phyloP scores from a whole-genome alignment of 2,797 vertebrate species.

The Tachyglossus aculeatus region DNA sequence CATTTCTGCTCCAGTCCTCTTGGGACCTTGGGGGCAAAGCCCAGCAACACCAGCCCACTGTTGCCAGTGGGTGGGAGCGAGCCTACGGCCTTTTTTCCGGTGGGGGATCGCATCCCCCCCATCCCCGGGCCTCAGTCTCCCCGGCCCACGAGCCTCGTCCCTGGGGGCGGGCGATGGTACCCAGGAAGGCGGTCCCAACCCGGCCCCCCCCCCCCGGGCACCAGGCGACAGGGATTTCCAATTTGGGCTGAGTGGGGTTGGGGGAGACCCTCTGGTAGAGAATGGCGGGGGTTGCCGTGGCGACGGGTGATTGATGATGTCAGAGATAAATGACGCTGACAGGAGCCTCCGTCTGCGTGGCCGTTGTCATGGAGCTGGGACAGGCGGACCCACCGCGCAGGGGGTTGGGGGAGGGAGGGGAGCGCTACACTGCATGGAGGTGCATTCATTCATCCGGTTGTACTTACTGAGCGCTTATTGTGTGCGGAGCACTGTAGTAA shows the following conservation, averaged over 20 bases:
- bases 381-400: not conserved
- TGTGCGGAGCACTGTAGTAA: no score
- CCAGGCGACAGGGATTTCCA: conserved; percentile 19
- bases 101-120: no score
- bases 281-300: conserved; percentile 67
- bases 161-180: not conserved
- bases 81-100: no score
- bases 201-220: rapidly evolving
- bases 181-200: not conserved
- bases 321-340: conserved; percentile 78
- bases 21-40: not conserved
- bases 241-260: conserved; percentile 45
- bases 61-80: no score
- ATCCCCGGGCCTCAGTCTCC: not conserved
- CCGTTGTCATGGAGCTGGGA: conserved; percentile 74
- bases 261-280: conserved; percentile 63
- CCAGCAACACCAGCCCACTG: no score
- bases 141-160: not conserved
- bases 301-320: conserved; percentile 78
- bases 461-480: no score
- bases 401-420: conserved; percentile 48
- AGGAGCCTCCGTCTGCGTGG: conserved; percentile 71
- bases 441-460: no score
- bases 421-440: not conserved
- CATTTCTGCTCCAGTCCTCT: not conserved